phyloP scores from a whole-genome alignment of 2,888 invertebrate species.

The Helobdella robusta region DNA sequence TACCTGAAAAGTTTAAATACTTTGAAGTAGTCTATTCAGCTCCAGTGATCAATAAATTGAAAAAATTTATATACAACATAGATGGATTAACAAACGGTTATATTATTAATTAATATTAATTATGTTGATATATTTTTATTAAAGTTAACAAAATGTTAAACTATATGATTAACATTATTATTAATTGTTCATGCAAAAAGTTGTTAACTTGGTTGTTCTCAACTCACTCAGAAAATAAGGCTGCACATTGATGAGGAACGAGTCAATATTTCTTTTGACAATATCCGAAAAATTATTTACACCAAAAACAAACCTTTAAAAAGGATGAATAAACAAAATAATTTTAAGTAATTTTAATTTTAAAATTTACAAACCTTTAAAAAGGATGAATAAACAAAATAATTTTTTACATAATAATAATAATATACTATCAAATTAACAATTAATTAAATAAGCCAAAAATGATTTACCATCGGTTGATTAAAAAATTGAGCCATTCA shows the following conservation, averaged over 20 bases:
- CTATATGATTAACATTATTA: background rate
- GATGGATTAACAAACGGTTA: no score
- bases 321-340: background rate
- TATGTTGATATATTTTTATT: no score
- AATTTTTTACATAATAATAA: background rate
- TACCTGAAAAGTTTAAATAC: conserved; percentile 40
- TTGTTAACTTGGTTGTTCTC: background rate
- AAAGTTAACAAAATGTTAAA: no score
- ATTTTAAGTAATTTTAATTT: background rate
- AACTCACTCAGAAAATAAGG: conserved; percentile 52
- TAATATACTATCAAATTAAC: background rate
- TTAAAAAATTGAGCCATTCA: conserved; percentile 54
- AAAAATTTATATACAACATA: background rate
- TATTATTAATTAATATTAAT: no score
- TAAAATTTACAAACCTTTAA: background rate
- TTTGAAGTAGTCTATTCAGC: background rate
- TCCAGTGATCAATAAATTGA: conserved; percentile 8
- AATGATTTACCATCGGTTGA: conserved; percentile 52
- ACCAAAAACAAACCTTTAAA: conserved; percentile 50
- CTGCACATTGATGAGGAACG: conserved; percentile 52
- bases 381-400: background rate
- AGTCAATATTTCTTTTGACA: conserved; percentile 53
- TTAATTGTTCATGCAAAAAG: background rate
- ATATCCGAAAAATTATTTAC: conserved; percentile 51
- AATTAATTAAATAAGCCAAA: background rate